Evolutionary conservation across 2,113 vertebrate species (phyloP).

Genomic region (Tupaia tana): DNA sequence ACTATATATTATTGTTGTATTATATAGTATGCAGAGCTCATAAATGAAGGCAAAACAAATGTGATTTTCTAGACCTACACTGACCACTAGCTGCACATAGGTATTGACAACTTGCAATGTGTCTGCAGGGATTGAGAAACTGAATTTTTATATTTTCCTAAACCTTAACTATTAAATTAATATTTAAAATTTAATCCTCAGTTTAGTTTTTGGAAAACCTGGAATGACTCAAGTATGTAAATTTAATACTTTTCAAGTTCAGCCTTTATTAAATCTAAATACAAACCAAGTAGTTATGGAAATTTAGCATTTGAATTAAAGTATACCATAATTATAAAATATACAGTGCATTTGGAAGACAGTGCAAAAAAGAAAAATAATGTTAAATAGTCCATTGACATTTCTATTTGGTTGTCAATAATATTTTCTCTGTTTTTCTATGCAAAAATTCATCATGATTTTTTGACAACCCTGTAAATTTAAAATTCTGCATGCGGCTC

Average conservation of each 20-base stretch:
- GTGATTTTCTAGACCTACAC: not conserved
- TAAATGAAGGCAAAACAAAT: not conserved
- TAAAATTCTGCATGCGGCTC: not conserved
- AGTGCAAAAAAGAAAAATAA: not conserved
- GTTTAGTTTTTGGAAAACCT: not conserved
- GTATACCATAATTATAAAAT: not conserved
- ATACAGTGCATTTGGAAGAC: not conserved
- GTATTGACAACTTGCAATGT: not conserved
- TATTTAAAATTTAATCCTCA: not conserved
- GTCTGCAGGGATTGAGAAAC: not conserved
- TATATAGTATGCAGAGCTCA: not conserved
- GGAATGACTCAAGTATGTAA: not conserved
- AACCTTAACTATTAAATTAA: not conserved
- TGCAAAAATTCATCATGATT: no score
- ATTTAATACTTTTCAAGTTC: not conserved
- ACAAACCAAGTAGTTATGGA: not conserved
- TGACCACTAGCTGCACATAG: not conserved
- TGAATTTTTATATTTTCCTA: not conserved
- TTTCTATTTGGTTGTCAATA: not conserved
- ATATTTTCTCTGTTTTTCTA: no score
- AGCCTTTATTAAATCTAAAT: not conserved
- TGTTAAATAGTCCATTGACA: not conserved
- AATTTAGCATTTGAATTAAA: not conserved
- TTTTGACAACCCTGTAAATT: no score
- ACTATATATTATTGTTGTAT: not conserved